phyloP scores from a whole-genome alignment of 2,797 vertebrate genomes.

The Telmatherina bonti region DNA sequence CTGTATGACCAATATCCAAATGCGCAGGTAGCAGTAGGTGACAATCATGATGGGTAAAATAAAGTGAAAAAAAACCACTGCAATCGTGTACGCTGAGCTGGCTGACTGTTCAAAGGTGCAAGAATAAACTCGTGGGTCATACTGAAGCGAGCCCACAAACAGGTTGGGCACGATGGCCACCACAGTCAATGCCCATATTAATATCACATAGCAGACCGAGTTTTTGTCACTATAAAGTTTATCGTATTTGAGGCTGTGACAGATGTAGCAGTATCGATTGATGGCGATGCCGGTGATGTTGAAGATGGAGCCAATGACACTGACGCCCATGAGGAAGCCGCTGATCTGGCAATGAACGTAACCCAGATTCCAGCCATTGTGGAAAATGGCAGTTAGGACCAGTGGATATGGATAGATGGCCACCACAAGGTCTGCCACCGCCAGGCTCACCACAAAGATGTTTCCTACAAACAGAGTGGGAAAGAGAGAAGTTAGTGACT shows the following conservation, averaged over 20 bases:
- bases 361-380: constrained; percentile 94
- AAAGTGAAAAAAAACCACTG: constrained; percentile 95
- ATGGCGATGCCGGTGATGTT: constrained; percentile 97
- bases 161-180: constrained; percentile 94
- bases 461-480: constrained; percentile 87
- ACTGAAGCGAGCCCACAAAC: constrained; percentile 91
- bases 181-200: constrained; percentile 93
- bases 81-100: constrained; percentile 91
- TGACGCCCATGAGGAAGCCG: constrained; percentile 96
- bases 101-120: constrained; percentile 94
- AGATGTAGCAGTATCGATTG: constrained; percentile 98
- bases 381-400: constrained; percentile 93
- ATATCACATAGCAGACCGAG: constrained; percentile 90
- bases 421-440: constrained; percentile 94
- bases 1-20: constrained; percentile 88
- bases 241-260: constrained; percentile 95
- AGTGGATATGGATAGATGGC: constrained; percentile 96
- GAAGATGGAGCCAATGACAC: constrained; percentile 96
- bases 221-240: constrained; percentile 93
- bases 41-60: constrained; percentile 89
- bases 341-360: constrained; percentile 95
- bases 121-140: constrained; percentile 94
- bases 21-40: constrained; percentile 89
- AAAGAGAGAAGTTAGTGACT: constrained; percentile 38
- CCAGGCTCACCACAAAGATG: constrained; percentile 96